Percentiles rank a stretch among this genome's conserved stretches.
phyloP scores from a whole-genome alignment of 2,113 vertebrate species.

The Eira barbara region DNA sequence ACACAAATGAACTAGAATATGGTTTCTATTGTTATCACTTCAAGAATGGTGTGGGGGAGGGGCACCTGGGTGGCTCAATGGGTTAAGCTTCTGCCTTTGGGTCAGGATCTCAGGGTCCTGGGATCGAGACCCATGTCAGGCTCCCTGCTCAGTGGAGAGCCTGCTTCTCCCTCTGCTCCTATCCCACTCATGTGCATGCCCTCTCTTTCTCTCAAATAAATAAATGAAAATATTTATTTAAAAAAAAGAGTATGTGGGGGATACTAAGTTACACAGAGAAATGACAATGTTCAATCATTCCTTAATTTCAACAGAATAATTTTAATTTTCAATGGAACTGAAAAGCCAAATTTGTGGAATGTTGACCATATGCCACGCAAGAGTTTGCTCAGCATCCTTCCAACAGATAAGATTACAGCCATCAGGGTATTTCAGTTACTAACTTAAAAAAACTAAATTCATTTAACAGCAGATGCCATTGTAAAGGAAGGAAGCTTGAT shows the following conservation, averaged over 20 bases:
- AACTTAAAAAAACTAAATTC: not conserved
- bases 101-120: not conserved
- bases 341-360: not conserved
- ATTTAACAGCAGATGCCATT: not conserved
- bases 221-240: not conserved
- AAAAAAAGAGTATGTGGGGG: not conserved
- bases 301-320: not conserved
- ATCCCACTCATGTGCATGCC: not conserved
- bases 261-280: not conserved
- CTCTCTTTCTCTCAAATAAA: not conserved
- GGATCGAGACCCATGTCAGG: not conserved
- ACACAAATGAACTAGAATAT: not conserved
- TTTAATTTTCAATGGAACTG: not conserved
- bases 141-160: not conserved
- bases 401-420: not conserved
- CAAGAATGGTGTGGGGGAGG: not conserved
- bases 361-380: not conserved
- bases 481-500: not conserved
- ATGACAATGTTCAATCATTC: not conserved
- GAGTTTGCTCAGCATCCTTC: not conserved
- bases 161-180: not conserved
- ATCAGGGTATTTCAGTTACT: not conserved
- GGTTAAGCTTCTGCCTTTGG: too few relatives aligned
- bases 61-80: not conserved
- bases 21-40: not conserved